These are phyloP conservation scores for Argopecten irradians DNA, from an alignment of 1,140 invertebrate genomes.

Conservation along the genomic window DNA sequence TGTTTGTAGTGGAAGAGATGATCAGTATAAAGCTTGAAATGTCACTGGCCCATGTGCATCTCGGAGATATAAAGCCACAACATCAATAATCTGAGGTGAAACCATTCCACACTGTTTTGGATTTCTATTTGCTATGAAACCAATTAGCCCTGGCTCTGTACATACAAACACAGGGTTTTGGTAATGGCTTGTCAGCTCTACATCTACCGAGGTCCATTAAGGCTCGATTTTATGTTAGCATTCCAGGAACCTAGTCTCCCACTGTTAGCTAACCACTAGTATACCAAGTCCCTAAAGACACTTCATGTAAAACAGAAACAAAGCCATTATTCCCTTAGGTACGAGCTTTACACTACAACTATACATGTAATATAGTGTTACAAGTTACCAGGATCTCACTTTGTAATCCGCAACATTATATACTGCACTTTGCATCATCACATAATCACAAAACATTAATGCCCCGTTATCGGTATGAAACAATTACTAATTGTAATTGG, in stretches of 20 bases:
- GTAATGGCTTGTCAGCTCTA: slow-evolving; percentile 1
- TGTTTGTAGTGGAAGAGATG: not conserved
- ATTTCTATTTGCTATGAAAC: slow-evolving; percentile 1
- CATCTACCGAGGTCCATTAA: not conserved
- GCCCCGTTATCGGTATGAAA: too few species aligned
- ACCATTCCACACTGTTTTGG: not conserved
- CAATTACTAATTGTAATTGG: too few species aligned
- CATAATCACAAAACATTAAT: too few species aligned
- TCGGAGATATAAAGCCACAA: not conserved
- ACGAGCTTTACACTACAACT: not conserved
- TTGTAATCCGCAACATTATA: too few species aligned
- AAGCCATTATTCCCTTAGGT: not conserved
- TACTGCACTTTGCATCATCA: too few species aligned
- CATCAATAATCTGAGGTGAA: not conserved
- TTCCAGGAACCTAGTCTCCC: not conserved
- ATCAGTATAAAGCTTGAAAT: not conserved
- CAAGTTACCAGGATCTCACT: too few species aligned
- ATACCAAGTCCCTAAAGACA: not conserved
- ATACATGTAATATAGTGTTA: too few species aligned
- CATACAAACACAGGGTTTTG: not conserved
- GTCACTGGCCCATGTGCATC: not conserved
- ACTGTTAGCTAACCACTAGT: not conserved
- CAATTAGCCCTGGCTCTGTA: not conserved
- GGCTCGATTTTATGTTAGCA: not conserved
- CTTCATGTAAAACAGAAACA: not conserved